Base-by-base conservation (phyloP, 92 coral and sea anemone species). In the Ricordea florida region DNA sequence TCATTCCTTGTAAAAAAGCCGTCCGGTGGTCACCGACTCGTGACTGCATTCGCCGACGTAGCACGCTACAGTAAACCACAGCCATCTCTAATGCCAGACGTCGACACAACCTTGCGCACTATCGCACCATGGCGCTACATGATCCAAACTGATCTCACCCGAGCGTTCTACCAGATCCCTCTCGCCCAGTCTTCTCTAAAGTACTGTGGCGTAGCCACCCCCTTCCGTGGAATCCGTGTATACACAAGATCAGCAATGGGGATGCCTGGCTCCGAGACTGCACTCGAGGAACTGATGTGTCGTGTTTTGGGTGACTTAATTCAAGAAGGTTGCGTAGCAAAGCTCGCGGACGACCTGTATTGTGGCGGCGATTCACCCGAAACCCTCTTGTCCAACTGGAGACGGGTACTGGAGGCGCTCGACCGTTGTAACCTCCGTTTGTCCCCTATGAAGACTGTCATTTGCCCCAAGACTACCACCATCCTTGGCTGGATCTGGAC, bases 401-500 rank as follows among this genome's bases (percentile, higher is more conserved):
- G 27, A 22, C 46, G 88, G 5, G 84, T 81, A 17, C 83, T 86
- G 5, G 74, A 66, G 35, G 36, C 62, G 21, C 79, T 66, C 13
- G 79, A 74, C 66, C 62, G 44, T 8, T 81, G 88, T 26, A 74
- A 58, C 72, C 83, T 82, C 53, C 38, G 88, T 13, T 57, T 74
- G 1, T 74, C 88, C 9, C 63, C 79, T 22, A 34, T 80, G 25
- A 87, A 86, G 31, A 86, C 84, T 21, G 51, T 74, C 72, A 81
- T 80, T 21, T 73, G 83, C 53, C 80, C 83, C 3, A 44, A 44
- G 62, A 18, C 79, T 10, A 86, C 82, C 49, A 33, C 87, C 47
- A 75, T 87, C 25, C 87, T 87, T 10, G 84, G 81, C 32, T 81
- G 87, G 87, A 53, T 81, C 15, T 81, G 80, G 76, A 46, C 85